Evolutionary conservation across 2,888 invertebrate species (phyloP), one percentile per base, ranked within the genome.

Genomic region (Oscheius myriophilus): DNA sequence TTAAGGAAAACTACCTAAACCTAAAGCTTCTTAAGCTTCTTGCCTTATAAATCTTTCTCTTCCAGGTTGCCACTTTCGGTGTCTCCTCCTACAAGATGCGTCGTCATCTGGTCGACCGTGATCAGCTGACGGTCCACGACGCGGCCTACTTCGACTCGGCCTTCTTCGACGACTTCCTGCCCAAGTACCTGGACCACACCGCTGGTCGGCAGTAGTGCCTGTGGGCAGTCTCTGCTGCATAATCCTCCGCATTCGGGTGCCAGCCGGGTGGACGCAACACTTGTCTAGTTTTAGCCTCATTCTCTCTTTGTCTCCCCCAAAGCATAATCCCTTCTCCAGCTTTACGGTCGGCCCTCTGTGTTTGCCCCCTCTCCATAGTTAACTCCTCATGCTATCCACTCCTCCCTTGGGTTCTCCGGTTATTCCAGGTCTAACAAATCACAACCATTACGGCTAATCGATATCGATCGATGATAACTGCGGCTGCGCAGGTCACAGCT

Each of bases 141-240:
- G 58, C 72, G n/a, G 68, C 63, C 12, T 76, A 78, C 71, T 80
- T 78, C 69, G 66, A 78, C 69, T 65, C 62, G 51, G 68, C 63
- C 12, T 80, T 80, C 65, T 80, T 78, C 69, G 80, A 78, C 55
- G 67, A 71, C 23, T 80, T 78, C 65, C 70, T 80, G 62, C 53
- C 62, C 18, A 16, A 39, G 25, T 68, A 68, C 63, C 67, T 57
- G 18, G 25, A 62, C 3, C n/a, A 21, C 45, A n/a, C 49, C 33
- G 25, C 33, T 46, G 33, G 33, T 49, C 4, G 4, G 9, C 4
- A 23, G 23, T 4, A 23, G 43, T 23, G 14, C 3, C 43, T 25
- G 18, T 14, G 43, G 58, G 58, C 45, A 43, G 58, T 58, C 16
- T 49, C 11, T 18, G 21, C 61, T 16, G 39, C 58, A 58, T 58